Percentiles rank a stretch among this genome's conserved stretches.
Conservation (phyloP, 1,140 invertebrate species). For the Phymastichus coffea region DNA sequence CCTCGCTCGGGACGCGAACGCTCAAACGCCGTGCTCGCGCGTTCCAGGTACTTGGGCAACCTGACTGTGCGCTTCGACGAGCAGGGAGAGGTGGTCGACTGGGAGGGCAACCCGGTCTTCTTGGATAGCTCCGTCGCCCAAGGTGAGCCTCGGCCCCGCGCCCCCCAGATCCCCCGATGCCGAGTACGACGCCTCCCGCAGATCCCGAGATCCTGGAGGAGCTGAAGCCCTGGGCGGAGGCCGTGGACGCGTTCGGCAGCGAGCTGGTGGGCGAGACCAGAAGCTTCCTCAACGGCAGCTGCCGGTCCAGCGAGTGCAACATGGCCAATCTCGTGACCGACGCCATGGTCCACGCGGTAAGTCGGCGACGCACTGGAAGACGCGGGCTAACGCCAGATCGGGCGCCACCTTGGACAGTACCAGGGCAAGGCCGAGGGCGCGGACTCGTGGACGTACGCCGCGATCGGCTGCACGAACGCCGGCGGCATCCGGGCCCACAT, state of each 20-base stretch:
- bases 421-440: slow-evolving; percentile 40
- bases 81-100: slow-evolving; percentile 67
- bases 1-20: too few species aligned
- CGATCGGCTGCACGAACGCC: slow-evolving; percentile 68
- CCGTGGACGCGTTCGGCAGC: slow-evolving; percentile 61
- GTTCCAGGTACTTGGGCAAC: slow-evolving; percentile 43
- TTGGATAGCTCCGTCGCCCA: slow-evolving; percentile 64
- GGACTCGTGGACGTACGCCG: slow-evolving; percentile 65
- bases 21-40: too few species aligned
- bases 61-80: slow-evolving; percentile 70
- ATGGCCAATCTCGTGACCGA: slow-evolving; percentile 77
- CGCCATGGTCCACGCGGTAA: slow-evolving; percentile 63
- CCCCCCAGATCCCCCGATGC: neutral
- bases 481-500: slow-evolving; percentile 69
- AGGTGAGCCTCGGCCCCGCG: slow-evolving; percentile 51
- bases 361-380: neutral
- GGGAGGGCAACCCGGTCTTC: slow-evolving; percentile 75
- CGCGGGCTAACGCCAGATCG: too few species aligned
- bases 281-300: slow-evolving; percentile 61
- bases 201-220: slow-evolving; percentile 58
- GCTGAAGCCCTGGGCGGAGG: slow-evolving; percentile 61
- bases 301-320: slow-evolving; percentile 68
- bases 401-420: neutral
- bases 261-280: slow-evolving; percentile 60
- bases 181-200: too few species aligned